Evolutionary conservation across 2,113 vertebrate species (phyloP), one percentile per base, ranked within the genome.

Genomic region (Phalacrocorax pelagicus): DNA sequence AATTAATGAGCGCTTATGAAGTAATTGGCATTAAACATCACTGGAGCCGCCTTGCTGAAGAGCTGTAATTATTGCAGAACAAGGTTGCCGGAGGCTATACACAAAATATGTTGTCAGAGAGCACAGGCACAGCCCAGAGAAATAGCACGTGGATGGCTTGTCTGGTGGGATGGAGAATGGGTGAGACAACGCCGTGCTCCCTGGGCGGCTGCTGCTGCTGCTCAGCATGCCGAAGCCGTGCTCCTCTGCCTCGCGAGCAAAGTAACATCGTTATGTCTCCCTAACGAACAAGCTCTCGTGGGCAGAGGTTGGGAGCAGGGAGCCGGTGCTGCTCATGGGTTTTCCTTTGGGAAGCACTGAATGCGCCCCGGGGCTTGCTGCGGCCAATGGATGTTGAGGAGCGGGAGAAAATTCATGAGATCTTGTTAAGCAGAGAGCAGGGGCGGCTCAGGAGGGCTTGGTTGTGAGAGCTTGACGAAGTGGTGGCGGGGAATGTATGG

Each of bases 11-110:
- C 0, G 5, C 65, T 90, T 42, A 10, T 46, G 61, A 79, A 88
- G 70, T 80, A 91, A 94, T 73, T 92, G 95, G 47, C 65, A 42
- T 81, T 71, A 85, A 94, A 73, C 77, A 77, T 58, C 73, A 30
- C 44, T 15, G 44, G 58, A 85, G 44, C 59, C 6, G 13, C 77
- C 63, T 86, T 30, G 72, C 63, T 72, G 91, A 86, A 34, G 62
- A 38, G 61, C 57, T 67, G 70, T 81, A 85, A 94, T 94, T 92
- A 75, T 38, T n/a, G 62, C 57, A 72, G 94, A 89, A 77, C 27
- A 24, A 2, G 6, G 59, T 62, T 92, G 86, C 88, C 0, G 23
- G 70, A 87, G 89, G 88, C 91, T 22, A 3, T 10, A 34, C 42
- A 16, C 54, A 34, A 81, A 79, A 19, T 17, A 4, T 1, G n/a